Conservation (phyloP, 2,113 vertebrate species). For the Thalassoma bifasciatum region DNA sequence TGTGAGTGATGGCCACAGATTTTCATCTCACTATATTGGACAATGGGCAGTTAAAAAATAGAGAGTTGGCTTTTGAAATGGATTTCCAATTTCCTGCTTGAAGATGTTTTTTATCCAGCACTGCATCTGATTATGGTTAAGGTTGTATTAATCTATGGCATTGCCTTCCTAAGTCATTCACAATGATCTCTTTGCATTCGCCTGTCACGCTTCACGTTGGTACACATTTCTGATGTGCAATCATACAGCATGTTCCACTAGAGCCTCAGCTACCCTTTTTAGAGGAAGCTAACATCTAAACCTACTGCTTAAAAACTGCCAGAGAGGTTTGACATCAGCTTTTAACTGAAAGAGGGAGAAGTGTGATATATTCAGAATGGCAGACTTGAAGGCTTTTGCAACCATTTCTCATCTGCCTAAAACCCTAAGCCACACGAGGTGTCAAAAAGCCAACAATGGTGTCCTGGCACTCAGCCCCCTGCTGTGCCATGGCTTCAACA, state of each 20-base stretch:
- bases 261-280: constrained; percentile 42
- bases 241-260: constrained; percentile 36
- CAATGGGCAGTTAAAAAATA: constrained; percentile 72
- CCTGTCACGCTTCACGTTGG: constrained; percentile 57
- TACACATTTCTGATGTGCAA: constrained; percentile 22
- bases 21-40: constrained; percentile 75
- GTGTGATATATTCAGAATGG: constrained; percentile 63
- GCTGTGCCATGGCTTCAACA: constrained; percentile 55
- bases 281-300: constrained; percentile 51
- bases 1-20: constrained; percentile 72
- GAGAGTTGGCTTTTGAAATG: constrained; percentile 69
- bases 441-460: constrained; percentile 57
- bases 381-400: constrained; percentile 62
- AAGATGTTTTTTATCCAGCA: constrained; percentile 63
- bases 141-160: constrained; percentile 58
- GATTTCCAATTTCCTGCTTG: constrained; percentile 75
- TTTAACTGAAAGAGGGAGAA: constrained; percentile 54
- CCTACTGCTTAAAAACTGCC: constrained; percentile 40
- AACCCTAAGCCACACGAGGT: constrained; percentile 62
- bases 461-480: constrained; percentile 58
- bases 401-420: constrained; percentile 57
- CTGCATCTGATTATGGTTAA: constrained; percentile 62
- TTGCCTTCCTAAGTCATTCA: constrained; percentile 32
- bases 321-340: constrained; percentile 59
- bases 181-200: constrained; percentile 37